Conservation (phyloP, 2,113 vertebrate genomes). For the Myrmecophaga tridactyla region DNA sequence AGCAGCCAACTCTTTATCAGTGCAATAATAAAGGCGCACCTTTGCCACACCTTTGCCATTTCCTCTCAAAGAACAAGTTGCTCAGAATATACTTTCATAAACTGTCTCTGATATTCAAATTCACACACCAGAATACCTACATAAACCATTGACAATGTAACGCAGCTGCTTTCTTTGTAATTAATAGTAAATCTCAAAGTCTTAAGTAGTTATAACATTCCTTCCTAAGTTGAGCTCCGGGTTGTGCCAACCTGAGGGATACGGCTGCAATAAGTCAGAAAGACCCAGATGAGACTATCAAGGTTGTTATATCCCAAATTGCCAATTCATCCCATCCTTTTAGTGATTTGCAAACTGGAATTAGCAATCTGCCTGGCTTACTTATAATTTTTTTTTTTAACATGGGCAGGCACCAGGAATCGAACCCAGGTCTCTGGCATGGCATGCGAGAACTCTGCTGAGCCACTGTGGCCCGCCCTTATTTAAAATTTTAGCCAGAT, state of each 20-base stretch:
- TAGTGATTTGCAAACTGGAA: background rate
- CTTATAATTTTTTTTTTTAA: too few species aligned
- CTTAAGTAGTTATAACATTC: background rate
- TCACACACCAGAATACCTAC: background rate
- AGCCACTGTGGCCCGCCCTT: too few species aligned
- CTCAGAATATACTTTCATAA: background rate
- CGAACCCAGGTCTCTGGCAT: too few species aligned
- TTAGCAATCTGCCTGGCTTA: too few species aligned
- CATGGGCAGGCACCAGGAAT: too few species aligned
- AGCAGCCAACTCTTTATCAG: background rate
- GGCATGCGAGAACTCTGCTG: too few species aligned
- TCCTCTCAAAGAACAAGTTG: slow-evolving; percentile 6
- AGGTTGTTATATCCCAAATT: background rate
- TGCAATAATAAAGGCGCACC: background rate
- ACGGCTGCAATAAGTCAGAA: background rate
- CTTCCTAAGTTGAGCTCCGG: background rate
- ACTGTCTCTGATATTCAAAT: background rate
- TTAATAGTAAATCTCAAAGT: background rate
- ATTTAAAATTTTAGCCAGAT: background rate
- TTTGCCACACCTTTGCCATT: slow-evolving; percentile 5
- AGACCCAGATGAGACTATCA: background rate
- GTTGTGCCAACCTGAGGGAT: background rate
- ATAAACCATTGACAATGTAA: background rate
- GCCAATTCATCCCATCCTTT: background rate
- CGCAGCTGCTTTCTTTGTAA: background rate